Percentiles rank a stretch among this genome's conserved stretches.
Evolutionary conservation across 1,140 invertebrate species (phyloP).

Genomic region (Ptiloglossa arizonensis): DNA sequence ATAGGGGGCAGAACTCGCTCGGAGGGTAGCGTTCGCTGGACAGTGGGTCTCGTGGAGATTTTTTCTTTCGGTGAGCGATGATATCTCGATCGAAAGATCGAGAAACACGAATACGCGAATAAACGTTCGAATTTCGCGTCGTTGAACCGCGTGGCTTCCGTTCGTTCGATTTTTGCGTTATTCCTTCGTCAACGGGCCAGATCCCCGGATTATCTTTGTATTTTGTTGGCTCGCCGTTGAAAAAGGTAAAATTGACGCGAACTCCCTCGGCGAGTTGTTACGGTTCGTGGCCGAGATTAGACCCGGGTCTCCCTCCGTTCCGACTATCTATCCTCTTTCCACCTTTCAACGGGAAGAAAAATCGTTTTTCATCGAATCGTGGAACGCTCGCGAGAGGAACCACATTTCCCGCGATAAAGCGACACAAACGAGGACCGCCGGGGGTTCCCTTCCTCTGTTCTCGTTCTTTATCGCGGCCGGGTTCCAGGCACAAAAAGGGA

Average conservation of each 20-base stretch:
- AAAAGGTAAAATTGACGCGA: constrained; percentile 40
- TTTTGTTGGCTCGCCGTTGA: constrained; percentile 19
- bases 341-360: constrained; percentile 9
- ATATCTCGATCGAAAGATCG: background rate
- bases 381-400: constrained; percentile 16
- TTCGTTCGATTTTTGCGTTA: background rate
- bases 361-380: constrained; percentile 24
- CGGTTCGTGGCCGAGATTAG: constrained; percentile 38
- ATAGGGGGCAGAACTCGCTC: background rate
- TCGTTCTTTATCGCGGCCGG: background rate
- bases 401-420: constrained; percentile 13
- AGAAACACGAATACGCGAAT: background rate
- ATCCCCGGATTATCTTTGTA: constrained; percentile 35
- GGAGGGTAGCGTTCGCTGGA: background rate
- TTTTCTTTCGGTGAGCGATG: background rate
- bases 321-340: background rate
- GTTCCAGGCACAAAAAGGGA: background rate
- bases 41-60: background rate
- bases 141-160: background rate
- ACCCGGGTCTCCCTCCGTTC: background rate
- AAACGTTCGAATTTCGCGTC: background rate
- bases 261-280: constrained; percentile 33
- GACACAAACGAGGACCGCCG: no score
- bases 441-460: background rate
- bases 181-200: background rate